These are phyloP conservation scores for Calameuta idolon DNA, from an alignment of 2,888 invertebrate genomes.

Conservation along the genomic window DNA sequence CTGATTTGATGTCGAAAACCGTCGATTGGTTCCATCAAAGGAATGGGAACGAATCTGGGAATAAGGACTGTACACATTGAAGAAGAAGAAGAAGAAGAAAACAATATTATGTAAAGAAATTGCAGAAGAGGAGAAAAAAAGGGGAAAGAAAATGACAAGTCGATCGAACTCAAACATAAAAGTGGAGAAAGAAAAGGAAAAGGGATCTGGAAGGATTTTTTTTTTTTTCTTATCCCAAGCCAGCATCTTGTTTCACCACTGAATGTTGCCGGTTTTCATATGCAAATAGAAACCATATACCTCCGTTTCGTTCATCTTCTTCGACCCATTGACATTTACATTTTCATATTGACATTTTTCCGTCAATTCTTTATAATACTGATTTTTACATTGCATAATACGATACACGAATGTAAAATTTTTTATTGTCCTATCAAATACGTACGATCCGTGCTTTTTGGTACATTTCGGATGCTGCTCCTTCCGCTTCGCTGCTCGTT, in stretches of 20 bases:
- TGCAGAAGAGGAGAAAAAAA: background rate
- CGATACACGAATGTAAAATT: background rate
- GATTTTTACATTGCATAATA: background rate
- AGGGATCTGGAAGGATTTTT: background rate
- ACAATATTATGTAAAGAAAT: background rate
- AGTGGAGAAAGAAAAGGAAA: background rate
- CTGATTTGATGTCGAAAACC: background rate
- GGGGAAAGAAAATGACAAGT: background rate
- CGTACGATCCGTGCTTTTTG: background rate
- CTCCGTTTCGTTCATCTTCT: background rate
- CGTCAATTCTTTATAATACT: background rate
- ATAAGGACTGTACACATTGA: background rate
- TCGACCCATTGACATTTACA: background rate
- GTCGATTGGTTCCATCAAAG: background rate
- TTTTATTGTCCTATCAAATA: background rate
- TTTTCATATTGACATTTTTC: background rate
- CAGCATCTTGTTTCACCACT: background rate
- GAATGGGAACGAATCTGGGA: background rate
- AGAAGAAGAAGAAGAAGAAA: background rate
- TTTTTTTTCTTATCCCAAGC: background rate
- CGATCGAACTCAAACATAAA: background rate
- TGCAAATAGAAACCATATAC: background rate
- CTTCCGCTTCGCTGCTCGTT: background rate
- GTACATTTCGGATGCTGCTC: background rate
- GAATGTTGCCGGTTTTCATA: background rate